Base-by-base conservation (phyloP, 2,888 invertebrate genomes). In the Caenorhabditis sp. region DNA sequence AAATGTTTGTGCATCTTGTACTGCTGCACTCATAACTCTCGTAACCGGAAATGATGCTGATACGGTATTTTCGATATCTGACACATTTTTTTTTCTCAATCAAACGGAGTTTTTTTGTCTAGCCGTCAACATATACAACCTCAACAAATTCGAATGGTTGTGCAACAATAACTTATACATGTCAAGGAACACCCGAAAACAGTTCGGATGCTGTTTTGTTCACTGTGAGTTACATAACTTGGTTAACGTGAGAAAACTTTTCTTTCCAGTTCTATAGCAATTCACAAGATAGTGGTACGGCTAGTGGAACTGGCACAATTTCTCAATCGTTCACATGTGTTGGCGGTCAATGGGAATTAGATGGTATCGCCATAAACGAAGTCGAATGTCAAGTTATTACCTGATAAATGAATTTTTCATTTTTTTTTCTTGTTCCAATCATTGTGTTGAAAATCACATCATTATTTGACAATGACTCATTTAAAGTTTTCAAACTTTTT, bases 301-400 rank as follows among this genome's bases (percentile, higher is more conserved):
- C 50, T 49, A 24, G 58, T 10, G 69, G 69, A 24, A 21, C 43
- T 1, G 69, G 69, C 19, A 58, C 69, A 0, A 58, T 58, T 14
- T 62, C 62, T 6, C 61, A 51, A 19, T n/a, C 58, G 10, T 27
- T 70, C 21, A 66, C 57, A 17, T 70, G 69, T 55, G 69, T 66
- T 6, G 31, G 58, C 14, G 65, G 65, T 1, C 23, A 49, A 5
- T 70, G 69, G 69, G 54, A 58, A 17, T 58, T 61, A 21, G 62
- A 26, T 17, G 66, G 66, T 31, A 58, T 70, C 12, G 65, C 58
- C 1, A 70, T 70, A 17, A 66, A 70, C 21, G 69, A 70, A 26
- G 57, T 70, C 24, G 69, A 70, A 36, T 70, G 69, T 43, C 69
- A 70, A 69, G 65, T 69, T 37, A 69, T 69, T n/a, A 57, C 64